Evolutionary conservation across 2,113 vertebrate species (phyloP).

Genomic region (Chlorodrepanis virens): DNA sequence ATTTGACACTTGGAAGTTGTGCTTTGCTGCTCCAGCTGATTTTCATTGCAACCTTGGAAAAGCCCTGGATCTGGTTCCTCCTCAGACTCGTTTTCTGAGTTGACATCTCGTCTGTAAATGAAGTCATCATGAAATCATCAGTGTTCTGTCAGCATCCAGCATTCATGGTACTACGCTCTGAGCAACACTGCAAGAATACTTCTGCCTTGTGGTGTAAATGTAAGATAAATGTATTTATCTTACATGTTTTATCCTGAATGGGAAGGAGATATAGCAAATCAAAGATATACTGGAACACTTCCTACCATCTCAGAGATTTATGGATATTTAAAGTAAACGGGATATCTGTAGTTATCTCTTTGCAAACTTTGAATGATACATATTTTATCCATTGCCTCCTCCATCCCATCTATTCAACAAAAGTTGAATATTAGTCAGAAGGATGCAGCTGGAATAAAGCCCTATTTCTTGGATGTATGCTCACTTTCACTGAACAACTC

Average conservation of each 20-base stretch:
- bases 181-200: not conserved
- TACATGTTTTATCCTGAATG: not conserved
- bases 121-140: not conserved
- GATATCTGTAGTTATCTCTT: not conserved
- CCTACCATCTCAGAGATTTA: not conserved
- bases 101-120: slow-evolving; percentile 42
- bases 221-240: not conserved
- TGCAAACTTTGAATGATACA: not conserved
- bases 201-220: not conserved
- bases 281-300: not conserved
- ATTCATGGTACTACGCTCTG: not conserved
- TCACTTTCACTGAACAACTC: not conserved
- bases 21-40: not conserved
- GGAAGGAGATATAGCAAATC: not conserved
- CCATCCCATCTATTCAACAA: not conserved
- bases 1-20: slow-evolving; percentile 23
- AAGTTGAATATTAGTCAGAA: not conserved
- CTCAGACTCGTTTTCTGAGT: not conserved
- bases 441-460: not conserved
- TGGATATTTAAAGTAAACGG: not conserved
- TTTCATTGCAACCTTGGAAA: slow-evolving; percentile 18
- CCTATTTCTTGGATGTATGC: not conserved
- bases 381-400: not conserved
- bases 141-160: not conserved
- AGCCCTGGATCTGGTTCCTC: slow-evolving; percentile 55